A percentile compares a stretch with the other conserved stretches of the same genome.
Conservation (phyloP, 2,113 vertebrate species). For the Lophura nycthemera region DNA sequence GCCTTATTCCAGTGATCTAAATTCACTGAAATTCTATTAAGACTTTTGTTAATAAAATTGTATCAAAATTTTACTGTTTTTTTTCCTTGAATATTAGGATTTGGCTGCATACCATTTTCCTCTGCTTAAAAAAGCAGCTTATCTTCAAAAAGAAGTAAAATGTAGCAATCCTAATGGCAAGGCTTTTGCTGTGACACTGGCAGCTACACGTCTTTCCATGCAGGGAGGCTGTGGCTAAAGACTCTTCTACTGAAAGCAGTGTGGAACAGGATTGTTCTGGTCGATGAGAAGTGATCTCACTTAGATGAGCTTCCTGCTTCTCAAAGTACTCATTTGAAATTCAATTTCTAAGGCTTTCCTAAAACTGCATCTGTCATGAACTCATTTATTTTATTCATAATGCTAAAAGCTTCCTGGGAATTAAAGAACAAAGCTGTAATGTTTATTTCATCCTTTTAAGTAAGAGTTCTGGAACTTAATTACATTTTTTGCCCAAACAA, state of each 20-base stretch:
- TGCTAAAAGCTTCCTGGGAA: not conserved
- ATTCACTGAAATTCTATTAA: not conserved
- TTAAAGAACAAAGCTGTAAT: not conserved
- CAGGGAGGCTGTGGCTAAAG: conserved; percentile 46
- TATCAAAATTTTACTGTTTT: not conserved
- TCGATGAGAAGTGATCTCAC: conserved; percentile 4
- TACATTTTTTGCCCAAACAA: not conserved
- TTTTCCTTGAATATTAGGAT: not conserved
- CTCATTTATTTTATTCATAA: not conserved
- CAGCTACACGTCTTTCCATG: not conserved
- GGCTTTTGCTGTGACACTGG: not conserved
- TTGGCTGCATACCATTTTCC: not conserved
- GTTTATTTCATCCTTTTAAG: not conserved
- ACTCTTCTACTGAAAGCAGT: conserved; percentile 13
- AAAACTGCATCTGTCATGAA: not conserved
- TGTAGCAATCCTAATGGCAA: not conserved
- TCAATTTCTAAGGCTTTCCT: not conserved
- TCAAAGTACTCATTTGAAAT: not conserved
- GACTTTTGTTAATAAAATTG: not conserved
- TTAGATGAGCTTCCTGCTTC: not conserved
- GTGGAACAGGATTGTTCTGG: conserved; percentile 15
- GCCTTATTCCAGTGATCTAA: not conserved
- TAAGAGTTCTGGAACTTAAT: not conserved
- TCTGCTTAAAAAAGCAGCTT: not conserved
- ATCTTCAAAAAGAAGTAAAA: not conserved